Evolutionary conservation across 2,888 invertebrate species (phyloP), one percentile per base, ranked within the genome.

Genomic region (Linyphia triangularis): DNA sequence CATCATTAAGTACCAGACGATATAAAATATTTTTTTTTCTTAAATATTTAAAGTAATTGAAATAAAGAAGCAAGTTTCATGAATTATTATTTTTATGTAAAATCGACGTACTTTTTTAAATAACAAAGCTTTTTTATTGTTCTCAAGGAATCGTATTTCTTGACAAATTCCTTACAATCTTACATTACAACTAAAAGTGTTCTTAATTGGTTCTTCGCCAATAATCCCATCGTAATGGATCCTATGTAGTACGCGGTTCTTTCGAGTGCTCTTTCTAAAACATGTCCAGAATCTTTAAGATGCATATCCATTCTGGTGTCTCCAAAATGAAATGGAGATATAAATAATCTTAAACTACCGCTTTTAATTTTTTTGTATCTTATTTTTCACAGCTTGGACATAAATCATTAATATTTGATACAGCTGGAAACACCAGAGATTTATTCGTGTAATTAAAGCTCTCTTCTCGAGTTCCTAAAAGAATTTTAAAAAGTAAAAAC

Each of bases 251-350:
- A 40, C 40, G 16, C 16, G 9, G 16, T 16, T 40, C 9, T 40
- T 40, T 3, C 40, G 10, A 51, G n/a, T n/a, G n/a, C n/a, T 51
- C n/a, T 51, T 16, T 51, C 51, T 51, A 51, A 51, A 51, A 65
- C 30, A 67, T 19, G 67, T 67, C 28, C 7, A 16, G 33, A 67
- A 67, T 9, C 63, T 63, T 63, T 16, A 6, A 26, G 13, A 19
- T 57, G 19, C 57, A n/a, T 57, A 57, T 57, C 26, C 63, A 63
- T 63, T 63, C 24, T 28, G 63, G 13, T 67, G 33, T 30, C 67
- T 13, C 4, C 9, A 67, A 67, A 33, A n/a, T 33, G 9, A 7
- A 33, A 33, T 10, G 33, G 33, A 33, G 13, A n/a, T 51, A 16
- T 51, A 13, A 6, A n/a, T 51, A 51, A 51, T 51, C 16, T 51